These are phyloP conservation scores for Chroicocephalus ridibundus DNA, from an alignment of 2,113 vertebrate species.

Conservation along the genomic window DNA sequence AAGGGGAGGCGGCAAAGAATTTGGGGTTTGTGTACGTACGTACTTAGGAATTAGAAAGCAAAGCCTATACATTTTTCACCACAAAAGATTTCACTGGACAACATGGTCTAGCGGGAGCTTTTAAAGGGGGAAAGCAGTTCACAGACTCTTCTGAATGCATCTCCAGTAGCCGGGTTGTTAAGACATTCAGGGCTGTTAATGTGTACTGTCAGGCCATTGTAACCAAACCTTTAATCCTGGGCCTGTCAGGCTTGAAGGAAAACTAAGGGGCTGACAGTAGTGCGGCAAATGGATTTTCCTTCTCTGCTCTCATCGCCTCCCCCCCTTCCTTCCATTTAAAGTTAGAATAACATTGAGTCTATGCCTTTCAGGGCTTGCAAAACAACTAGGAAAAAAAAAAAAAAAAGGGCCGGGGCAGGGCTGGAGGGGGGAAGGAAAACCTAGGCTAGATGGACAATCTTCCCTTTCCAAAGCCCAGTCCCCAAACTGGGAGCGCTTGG, in stretches of 20 bases:
- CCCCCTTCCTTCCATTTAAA: conserved; percentile 36
- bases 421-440: not conserved
- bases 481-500: not conserved
- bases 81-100: conserved; percentile 58
- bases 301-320: conserved; percentile 48
- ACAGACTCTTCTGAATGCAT: conserved; percentile 69
- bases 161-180: conserved; percentile 67
- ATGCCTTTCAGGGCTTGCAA: conserved; percentile 51
- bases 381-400: not conserved
- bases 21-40: not conserved
- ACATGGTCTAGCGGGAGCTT: conserved; percentile 55
- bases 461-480: not conserved
- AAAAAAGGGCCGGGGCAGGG: too few species aligned
- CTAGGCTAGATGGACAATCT: not conserved
- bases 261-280: conserved; percentile 42
- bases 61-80: conserved; percentile 31
- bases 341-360: conserved; percentile 25
- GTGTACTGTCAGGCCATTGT: conserved; percentile 61
- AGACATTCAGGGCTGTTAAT: conserved; percentile 71
- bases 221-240: conserved; percentile 61
- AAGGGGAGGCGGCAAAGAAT: not conserved
- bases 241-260: conserved; percentile 57
- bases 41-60: conserved; percentile 9
- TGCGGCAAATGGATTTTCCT: conserved; percentile 55
- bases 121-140: conserved; percentile 68